phyloP scores from a whole-genome alignment of 2,888 invertebrate species.

The Mycogona germanica region DNA sequence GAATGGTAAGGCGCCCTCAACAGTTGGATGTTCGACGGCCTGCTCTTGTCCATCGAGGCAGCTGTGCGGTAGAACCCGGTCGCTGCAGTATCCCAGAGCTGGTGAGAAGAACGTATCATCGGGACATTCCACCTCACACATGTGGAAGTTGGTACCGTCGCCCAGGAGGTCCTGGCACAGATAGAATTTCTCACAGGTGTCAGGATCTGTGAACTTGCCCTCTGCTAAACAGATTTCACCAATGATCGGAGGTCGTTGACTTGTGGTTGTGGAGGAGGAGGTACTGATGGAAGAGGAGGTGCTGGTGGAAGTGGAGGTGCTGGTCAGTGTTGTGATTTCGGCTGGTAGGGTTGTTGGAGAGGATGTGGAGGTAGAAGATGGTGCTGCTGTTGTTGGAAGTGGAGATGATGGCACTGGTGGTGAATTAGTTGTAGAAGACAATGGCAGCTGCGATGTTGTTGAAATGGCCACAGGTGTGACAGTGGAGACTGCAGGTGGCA shows the following conservation, averaged over 20 bases:
- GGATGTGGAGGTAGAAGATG: neutral
- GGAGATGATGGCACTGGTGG: neutral
- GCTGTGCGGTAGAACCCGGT: neutral
- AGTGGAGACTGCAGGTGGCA: neutral
- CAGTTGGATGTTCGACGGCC: no score
- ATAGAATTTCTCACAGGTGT: conserved; percentile 13
- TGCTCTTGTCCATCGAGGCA: no score
- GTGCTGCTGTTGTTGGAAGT: neutral
- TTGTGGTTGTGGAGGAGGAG: neutral
- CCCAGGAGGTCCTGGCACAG: conserved; percentile 16
- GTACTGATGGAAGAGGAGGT: neutral
- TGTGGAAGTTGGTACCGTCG: conserved; percentile 15
- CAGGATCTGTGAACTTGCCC: conserved; percentile 11
- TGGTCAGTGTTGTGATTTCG: neutral
- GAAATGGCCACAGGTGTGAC: neutral
- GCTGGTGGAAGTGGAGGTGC: neutral
- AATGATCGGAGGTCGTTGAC: neutral
- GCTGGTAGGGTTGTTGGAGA: neutral
- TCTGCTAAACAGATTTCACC: neutral
- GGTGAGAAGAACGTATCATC: conserved; percentile 10
- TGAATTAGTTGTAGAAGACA: neutral
- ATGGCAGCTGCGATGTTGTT: neutral
- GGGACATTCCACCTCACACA: conserved; percentile 14
- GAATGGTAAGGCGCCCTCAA: no score
- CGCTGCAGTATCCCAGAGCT: conserved; percentile 2